Evolutionary conservation across 2,113 vertebrate species (phyloP).

Genomic region (Scopus umbretta): DNA sequence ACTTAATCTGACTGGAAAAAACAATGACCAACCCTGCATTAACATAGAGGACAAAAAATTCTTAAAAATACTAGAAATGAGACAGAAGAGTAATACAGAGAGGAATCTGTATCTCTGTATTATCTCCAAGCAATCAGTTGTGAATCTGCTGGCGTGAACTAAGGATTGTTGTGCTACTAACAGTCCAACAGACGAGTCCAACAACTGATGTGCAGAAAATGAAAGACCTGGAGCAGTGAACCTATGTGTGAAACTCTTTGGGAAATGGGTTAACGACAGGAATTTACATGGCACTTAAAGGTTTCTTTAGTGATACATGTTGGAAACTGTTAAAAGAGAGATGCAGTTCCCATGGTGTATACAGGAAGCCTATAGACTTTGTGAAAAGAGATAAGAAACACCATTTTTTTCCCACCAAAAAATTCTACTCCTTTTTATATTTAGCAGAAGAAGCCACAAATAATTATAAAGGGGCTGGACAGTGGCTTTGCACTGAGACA

Average conservation of each 20-base stretch:
- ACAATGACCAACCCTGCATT: not conserved
- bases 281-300: not conserved
- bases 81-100: not conserved
- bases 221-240: not conserved
- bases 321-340: not conserved
- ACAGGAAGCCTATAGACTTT: not conserved
- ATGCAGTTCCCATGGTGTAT: not conserved
- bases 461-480: not conserved
- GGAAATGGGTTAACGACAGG: not conserved
- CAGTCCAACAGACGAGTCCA: not conserved
- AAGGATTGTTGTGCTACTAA: not conserved
- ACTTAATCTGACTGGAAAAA: not conserved
- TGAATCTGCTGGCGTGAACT: not conserved
- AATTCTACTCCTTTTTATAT: not conserved
- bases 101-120: not conserved
- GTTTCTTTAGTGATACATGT: not conserved
- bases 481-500: not conserved
- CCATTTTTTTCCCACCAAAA: accelerated
- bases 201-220: not conserved
- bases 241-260: not conserved
- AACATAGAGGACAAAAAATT: not conserved
- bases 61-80: not conserved
- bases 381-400: not conserved
- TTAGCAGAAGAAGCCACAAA: not conserved
- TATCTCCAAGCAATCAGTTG: not conserved